Conservation (phyloP, 2,113 vertebrate species). For the Heterotilapia buettikoferi region DNA sequence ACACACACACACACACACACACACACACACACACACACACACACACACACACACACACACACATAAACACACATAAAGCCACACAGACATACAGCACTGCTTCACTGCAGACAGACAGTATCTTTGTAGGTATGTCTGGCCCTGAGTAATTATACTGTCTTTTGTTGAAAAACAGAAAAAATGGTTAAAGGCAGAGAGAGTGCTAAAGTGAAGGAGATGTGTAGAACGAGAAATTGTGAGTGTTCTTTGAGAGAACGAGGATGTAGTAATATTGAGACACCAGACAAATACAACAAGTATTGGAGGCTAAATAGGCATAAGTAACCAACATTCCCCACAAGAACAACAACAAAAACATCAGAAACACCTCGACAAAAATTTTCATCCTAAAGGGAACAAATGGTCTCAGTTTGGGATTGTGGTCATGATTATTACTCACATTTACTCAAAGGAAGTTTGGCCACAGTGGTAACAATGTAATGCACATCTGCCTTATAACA, state of each 20-base stretch:
- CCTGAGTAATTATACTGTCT: not conserved
- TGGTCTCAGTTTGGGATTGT: not conserved
- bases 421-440: not conserved
- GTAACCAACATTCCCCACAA: not conserved
- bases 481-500: not conserved
- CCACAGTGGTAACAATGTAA: not conserved
- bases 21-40: not conserved
- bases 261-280: not conserved
- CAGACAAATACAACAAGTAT: not conserved
- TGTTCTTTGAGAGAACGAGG: not conserved
- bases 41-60: not conserved
- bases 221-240: not conserved
- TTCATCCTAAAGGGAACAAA: not conserved
- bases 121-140: slow-evolving; percentile 4
- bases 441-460: not conserved
- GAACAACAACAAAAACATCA: not conserved
- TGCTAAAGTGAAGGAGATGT: not conserved
- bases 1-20: not conserved
- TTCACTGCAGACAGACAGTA: not conserved
- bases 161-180: not conserved
- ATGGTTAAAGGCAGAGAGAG: not conserved
- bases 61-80: not conserved
- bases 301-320: not conserved
- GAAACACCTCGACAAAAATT: not conserved
- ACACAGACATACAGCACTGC: not conserved